phyloP scores from a whole-genome alignment of 1,140 invertebrate species.

The Helicorthomorpha holstii region DNA sequence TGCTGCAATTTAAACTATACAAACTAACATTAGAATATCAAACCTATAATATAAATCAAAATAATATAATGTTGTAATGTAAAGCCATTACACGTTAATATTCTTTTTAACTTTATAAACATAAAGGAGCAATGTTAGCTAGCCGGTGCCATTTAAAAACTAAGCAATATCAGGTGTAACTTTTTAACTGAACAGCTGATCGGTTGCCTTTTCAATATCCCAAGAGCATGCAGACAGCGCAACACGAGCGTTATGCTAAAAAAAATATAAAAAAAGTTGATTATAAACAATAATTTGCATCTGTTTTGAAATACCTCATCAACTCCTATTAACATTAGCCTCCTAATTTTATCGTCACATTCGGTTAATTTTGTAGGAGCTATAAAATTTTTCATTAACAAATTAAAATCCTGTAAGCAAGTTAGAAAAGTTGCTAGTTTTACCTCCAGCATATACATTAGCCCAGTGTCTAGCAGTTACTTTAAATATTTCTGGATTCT shows the following conservation, averaged over 20 bases:
- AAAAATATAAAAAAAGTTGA: slow-evolving; percentile 3
- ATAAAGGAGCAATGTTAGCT: too few relatives aligned
- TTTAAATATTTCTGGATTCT: slow-evolving; percentile 65
- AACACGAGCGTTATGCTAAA: slow-evolving; percentile 47
- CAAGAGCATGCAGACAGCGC: slow-evolving; percentile 76
- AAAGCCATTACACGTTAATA: too few relatives aligned
- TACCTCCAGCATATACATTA: slow-evolving; percentile 72
- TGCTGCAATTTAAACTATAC: too few relatives aligned
- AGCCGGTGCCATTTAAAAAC: too few relatives aligned
- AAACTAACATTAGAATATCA: too few relatives aligned
- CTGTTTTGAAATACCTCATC: slow-evolving; percentile 33
- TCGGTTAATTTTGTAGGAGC: slow-evolving; percentile 41
- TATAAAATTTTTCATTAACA: slow-evolving; percentile 10
- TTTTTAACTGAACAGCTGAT: slow-evolving; percentile 72
- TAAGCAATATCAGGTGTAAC: background rate
- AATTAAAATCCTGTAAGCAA: background rate
- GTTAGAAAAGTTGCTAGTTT: background rate
- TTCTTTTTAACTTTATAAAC: too few relatives aligned
- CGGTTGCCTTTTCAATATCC: slow-evolving; percentile 75
- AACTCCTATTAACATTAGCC: slow-evolving; percentile 72
- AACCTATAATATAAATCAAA: too few relatives aligned
- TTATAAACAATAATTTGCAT: background rate
- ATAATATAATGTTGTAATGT: too few relatives aligned
- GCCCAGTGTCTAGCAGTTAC: slow-evolving; percentile 91
- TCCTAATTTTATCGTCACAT: slow-evolving; percentile 62